Percentiles rank a stretch among this genome's conserved stretches.
Conservation (phyloP, 2,888 invertebrate species). For the Erebia ligea region DNA sequence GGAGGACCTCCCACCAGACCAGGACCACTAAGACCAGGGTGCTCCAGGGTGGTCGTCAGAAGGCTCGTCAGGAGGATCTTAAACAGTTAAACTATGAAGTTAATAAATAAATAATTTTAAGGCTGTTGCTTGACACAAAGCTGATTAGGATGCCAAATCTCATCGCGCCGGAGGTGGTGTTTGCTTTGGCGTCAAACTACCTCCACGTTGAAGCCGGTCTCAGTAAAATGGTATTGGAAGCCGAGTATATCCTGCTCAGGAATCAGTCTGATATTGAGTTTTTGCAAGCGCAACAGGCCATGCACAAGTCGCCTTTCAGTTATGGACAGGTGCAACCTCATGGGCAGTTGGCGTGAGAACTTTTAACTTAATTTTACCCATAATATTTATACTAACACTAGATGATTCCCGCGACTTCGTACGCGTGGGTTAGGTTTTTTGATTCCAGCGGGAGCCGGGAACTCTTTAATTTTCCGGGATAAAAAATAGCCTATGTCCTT, state of each 20-base stretch:
- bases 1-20: no score
- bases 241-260: constrained; percentile 55
- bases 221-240: constrained; percentile 55
- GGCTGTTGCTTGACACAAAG: constrained; percentile 52
- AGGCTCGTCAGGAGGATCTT: no score
- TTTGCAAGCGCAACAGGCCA: constrained; percentile 41
- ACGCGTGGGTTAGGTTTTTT: no score
- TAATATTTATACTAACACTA: no score
- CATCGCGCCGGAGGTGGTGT: constrained; percentile 49
- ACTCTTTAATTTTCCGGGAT: no score
- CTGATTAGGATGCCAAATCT: constrained; percentile 52
- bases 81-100: not conserved
- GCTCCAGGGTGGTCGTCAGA: no score
- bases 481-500: no score
- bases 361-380: not conserved
- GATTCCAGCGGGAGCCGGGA: no score
- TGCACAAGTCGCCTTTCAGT: constrained; percentile 59
- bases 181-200: constrained; percentile 55
- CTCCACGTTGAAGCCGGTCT: constrained; percentile 53
- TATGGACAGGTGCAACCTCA: constrained; percentile 53
- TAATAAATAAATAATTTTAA: constrained; percentile 35
- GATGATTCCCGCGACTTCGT: no score
- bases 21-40: no score
- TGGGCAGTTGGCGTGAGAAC: constrained; percentile 63
- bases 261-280: constrained; percentile 54